phyloP scores from a whole-genome alignment of 2,797 vertebrate species.

The Mionectes olivaceus region DNA sequence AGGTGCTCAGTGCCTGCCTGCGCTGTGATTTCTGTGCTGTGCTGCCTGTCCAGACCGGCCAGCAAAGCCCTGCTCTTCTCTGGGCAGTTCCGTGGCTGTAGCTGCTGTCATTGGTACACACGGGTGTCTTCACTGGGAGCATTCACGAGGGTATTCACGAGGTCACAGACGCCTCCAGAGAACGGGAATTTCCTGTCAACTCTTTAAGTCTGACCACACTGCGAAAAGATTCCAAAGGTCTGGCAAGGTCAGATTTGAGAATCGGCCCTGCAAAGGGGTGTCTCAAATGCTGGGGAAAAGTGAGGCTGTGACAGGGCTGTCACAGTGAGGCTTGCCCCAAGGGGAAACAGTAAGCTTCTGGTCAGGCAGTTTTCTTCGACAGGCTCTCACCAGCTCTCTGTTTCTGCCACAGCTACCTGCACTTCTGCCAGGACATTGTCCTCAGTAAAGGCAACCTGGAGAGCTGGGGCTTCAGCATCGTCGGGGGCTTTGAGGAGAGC shows the following conservation, averaged over 20 bases:
- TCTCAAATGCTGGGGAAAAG: background rate
- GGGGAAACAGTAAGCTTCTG: background rate
- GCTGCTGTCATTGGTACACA: background rate
- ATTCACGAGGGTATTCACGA: background rate
- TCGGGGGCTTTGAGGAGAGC: conserved; percentile 92
- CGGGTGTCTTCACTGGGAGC: background rate
- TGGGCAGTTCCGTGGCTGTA: background rate
- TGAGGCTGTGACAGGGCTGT: rapidly evolving
- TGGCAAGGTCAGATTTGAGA: background rate
- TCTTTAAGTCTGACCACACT: background rate
- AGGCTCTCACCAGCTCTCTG: background rate
- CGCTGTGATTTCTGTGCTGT: background rate
- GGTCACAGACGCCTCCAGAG: background rate
- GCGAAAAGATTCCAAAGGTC: background rate
- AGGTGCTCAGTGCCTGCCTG: background rate
- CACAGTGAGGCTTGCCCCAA: background rate
- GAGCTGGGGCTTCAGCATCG: conserved; percentile 97
- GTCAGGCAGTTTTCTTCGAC: background rate
- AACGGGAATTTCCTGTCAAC: background rate
- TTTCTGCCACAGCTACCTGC: conserved; percentile 82
- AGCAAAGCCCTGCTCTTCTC: background rate
- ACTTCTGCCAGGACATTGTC: conserved; percentile 92
- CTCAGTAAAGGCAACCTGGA: conserved; percentile 90
- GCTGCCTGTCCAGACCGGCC: background rate
- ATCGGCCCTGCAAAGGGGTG: background rate